Percentiles rank a stretch among this genome's conserved stretches.
These are phyloP conservation scores for Gallirallus australis DNA, from an alignment of 2,797 vertebrate species.

Conservation along the genomic window DNA sequence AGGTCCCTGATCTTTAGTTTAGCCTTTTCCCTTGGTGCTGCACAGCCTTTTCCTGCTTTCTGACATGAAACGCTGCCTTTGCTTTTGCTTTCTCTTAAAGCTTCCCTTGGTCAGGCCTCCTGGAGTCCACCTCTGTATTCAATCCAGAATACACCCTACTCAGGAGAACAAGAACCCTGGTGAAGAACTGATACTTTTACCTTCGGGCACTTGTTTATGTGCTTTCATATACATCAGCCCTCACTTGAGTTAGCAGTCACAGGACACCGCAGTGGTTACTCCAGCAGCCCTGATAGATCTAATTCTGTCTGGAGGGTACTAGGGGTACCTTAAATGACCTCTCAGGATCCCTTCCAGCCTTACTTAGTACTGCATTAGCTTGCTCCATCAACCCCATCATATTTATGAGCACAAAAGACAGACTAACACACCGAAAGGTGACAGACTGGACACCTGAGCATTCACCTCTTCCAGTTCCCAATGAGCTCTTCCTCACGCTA, in stretches of 20 bases:
- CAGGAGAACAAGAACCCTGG: background rate
- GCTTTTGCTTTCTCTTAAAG: background rate
- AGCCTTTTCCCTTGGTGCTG: background rate
- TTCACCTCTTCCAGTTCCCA: background rate
- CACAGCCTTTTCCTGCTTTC: background rate
- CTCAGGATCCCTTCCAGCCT: background rate
- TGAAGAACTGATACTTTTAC: background rate
- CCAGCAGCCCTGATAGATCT: background rate
- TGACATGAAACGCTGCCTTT: background rate
- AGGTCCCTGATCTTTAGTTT: background rate
- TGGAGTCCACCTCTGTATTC: background rate
- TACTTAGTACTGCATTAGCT: background rate
- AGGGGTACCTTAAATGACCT: background rate
- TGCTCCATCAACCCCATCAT: background rate
- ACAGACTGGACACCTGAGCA: background rate
- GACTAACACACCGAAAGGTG: background rate
- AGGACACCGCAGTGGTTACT: background rate
- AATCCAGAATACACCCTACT: background rate
- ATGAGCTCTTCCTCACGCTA: rapidly evolving
- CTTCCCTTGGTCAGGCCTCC: background rate
- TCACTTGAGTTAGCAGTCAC: background rate
- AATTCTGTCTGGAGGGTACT: background rate
- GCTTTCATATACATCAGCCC: background rate
- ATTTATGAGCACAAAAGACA: background rate
- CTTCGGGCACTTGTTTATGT: background rate